Evolutionary conservation across 1,140 invertebrate genomes (phyloP).

Genomic region (Hetaerina americana): DNA sequence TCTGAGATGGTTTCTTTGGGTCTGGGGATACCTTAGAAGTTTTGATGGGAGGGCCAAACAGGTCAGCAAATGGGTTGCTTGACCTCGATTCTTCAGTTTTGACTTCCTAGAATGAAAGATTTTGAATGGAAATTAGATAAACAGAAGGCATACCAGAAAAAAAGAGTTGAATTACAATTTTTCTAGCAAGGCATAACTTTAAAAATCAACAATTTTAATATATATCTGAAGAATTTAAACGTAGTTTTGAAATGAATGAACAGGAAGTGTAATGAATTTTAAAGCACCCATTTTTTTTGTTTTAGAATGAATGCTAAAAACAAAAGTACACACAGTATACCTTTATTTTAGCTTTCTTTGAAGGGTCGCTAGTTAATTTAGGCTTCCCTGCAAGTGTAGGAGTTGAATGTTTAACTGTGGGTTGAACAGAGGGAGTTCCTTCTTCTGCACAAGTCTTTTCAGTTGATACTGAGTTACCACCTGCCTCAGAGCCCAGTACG

Average conservation of each 20-base stretch:
- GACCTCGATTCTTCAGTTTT: conserved; percentile 39
- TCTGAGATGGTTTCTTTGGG: conserved; percentile 30
- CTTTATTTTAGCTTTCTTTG: conserved; percentile 51
- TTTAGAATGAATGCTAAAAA: too few relatives aligned
- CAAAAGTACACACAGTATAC: conserved; percentile 19
- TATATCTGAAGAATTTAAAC: too few relatives aligned
- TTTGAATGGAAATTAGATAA: too few relatives aligned
- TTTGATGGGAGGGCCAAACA: conserved; percentile 71
- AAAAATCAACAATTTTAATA: too few relatives aligned
- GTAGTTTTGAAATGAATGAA: too few relatives aligned
- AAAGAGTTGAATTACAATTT: too few relatives aligned
- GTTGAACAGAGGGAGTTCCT: not conserved
- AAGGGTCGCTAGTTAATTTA: conserved; percentile 42
- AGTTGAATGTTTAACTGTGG: conserved; percentile 1
- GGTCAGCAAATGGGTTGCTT: conserved; percentile 53
- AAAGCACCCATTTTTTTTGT: too few relatives aligned
- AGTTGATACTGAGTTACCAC: conserved; percentile 1
- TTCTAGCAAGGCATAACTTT: too few relatives aligned
- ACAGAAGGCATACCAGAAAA: too few relatives aligned
- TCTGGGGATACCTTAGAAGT: conserved; percentile 47
- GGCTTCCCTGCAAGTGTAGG: conserved; percentile 40
- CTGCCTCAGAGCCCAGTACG: conserved; percentile 11
- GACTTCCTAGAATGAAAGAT: not conserved
- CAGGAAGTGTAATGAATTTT: too few relatives aligned
- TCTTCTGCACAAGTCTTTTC: conserved; percentile 8